Evolutionary conservation across 2,113 vertebrate species (phyloP), one percentile per base, ranked within the genome.

Genomic region (Litocranius walleri): DNA sequence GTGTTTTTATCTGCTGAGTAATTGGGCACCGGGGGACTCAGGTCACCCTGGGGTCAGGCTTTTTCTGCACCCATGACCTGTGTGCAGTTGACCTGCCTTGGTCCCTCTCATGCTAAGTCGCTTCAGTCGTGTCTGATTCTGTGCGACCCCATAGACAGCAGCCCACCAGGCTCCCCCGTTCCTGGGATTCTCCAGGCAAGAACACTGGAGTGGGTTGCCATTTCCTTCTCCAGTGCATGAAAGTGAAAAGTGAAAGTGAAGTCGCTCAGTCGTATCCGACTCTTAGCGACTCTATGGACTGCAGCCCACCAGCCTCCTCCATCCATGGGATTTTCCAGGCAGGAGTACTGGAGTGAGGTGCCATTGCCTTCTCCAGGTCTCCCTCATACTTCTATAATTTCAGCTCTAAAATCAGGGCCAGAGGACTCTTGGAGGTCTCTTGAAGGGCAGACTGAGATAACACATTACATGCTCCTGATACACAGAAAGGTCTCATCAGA

Each of bases 391-490:
- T 43, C 29, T 0, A 0, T 30, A 9, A 6, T 59, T 74, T 74
- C 16, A 2, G 83, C 59, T 88, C 57, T 91, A 33, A 74, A 57
- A 3, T 43, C 2, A 25, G 29, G 33, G 80, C 29, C 43, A 14
- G 71, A 84, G 43, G 88, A 33, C 56, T 88, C 45, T 62, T 0
- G 9, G n/a, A 29, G 64, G 36, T 74, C 30, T 13, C 6, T 25
- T 15, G 11, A 13, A 36, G 57, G 59, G n/a, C 16, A 0, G 52
- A 15, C 45, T 43, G 84, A 56, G 74, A 10, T 54, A 2, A 25
- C 3, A 7, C 0, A 0, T n/a, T 3, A 3, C 7, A 19, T n/a
- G 29, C 11, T 2, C 13, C 78, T 13, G 50, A 0, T 52, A 12
- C 33, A 78, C 50, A 4, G 92, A 29, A 45, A 33, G 33, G 17